A percentile compares a stretch with the other conserved stretches of the same genome.
Conservation (phyloP, 2,113 vertebrate genomes). For the Falcunculus frontatus region DNA sequence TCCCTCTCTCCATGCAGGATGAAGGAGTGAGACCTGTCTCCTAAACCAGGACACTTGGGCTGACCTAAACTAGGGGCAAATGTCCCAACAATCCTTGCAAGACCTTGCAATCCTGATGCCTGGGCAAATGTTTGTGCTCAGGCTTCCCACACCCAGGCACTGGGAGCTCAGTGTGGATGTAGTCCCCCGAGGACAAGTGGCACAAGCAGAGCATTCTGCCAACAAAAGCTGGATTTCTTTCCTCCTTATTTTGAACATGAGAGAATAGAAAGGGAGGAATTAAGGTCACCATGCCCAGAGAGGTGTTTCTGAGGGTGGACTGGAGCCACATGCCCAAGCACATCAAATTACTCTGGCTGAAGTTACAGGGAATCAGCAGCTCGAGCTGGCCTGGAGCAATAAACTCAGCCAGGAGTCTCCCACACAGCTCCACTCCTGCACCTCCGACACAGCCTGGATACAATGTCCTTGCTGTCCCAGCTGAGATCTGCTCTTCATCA, state of each 20-base stretch:
- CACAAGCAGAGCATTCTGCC: background rate
- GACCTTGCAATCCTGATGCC: background rate
- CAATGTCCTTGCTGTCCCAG: constrained; percentile 24
- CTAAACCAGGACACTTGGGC: background rate
- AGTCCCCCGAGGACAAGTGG: background rate
- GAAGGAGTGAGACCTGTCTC: background rate
- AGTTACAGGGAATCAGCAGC: background rate
- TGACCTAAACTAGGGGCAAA: background rate
- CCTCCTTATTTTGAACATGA: background rate
- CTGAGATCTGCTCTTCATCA: constrained; percentile 37
- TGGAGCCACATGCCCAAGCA: background rate
- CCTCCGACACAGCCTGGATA: background rate
- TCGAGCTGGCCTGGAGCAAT: background rate
- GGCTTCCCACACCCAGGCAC: background rate
- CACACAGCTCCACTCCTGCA: background rate
- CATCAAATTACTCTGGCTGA: background rate
- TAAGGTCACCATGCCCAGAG: background rate
- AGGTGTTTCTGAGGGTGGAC: background rate
- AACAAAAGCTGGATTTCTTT: background rate
- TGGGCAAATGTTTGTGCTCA: rapidly evolving
- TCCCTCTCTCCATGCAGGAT: background rate
- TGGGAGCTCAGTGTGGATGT: background rate
- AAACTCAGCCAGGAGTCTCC: background rate
- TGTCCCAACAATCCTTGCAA: background rate
- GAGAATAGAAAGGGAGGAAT: background rate